phyloP scores from a whole-genome alignment of 2,113 vertebrate genomes.

The Rhynchopsitta pachyrhyncha region DNA sequence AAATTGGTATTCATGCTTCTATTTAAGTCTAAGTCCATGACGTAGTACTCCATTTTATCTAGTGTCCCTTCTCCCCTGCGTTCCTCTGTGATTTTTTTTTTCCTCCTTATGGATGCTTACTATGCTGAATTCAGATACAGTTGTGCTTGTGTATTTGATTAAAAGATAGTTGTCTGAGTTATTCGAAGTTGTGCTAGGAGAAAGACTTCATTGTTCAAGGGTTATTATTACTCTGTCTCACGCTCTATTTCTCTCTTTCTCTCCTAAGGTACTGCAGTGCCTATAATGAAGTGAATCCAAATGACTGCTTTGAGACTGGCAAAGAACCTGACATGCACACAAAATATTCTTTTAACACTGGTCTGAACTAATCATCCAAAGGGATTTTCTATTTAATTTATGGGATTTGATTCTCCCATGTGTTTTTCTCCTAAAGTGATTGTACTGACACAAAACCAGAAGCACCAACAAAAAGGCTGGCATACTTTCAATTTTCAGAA shows the following conservation, averaged over 20 bases:
- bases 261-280: conserved; percentile 50
- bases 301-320: conserved; percentile 66
- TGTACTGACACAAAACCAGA: conserved; percentile 37
- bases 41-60: not conserved
- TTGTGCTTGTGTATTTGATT: conserved; percentile 55
- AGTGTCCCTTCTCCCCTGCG: not conserved
- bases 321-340: conserved; percentile 69
- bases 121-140: not conserved
- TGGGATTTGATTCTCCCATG: conserved; percentile 22
- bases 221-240: conserved; percentile 69
- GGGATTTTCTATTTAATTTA: conserved; percentile 59
- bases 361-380: conserved; percentile 57
- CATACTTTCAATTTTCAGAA: not conserved
- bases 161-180: conserved; percentile 58
- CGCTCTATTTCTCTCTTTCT: conserved; percentile 56
- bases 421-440: conserved; percentile 44
- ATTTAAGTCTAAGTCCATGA: not conserved
- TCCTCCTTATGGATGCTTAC: not conserved
- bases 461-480: not conserved
- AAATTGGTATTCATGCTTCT: not conserved
- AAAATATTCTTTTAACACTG: conserved; percentile 68
- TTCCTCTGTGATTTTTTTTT: not conserved
- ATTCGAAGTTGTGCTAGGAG: conserved; percentile 57
- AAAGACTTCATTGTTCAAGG: conserved; percentile 58
- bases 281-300: conserved; percentile 75